phyloP scores from a whole-genome alignment of 2,113 vertebrate genomes.

The Tragelaphus imberbis region DNA sequence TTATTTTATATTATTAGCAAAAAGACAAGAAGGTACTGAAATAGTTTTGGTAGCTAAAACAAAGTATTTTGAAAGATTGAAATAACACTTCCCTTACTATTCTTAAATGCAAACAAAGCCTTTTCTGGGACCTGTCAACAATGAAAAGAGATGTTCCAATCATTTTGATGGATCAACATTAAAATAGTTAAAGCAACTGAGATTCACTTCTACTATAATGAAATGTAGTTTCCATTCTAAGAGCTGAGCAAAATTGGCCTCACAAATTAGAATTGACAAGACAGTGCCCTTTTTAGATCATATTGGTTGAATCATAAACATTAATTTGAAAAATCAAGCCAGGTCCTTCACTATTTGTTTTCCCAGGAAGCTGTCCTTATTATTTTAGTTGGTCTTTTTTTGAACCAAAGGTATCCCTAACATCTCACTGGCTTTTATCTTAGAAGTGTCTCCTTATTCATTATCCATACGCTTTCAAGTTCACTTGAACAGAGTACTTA shows the following conservation, averaged over 20 bases:
- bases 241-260: neutral
- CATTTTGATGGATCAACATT: neutral
- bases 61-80: neutral
- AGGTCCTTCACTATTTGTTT: neutral
- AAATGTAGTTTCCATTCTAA: neutral
- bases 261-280: neutral
- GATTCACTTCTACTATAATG: neutral
- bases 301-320: neutral
- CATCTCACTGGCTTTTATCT: neutral
- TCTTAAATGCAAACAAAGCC: neutral
- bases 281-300: neutral
- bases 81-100: neutral
- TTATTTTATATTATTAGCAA: neutral
- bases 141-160: neutral
- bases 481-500: neutral
- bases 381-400: neutral
- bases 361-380: neutral
- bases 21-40: neutral
- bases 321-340: neutral
- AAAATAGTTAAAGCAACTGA: neutral
- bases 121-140: neutral
- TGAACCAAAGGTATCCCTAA: neutral
- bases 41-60: neutral
- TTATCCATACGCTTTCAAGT: neutral
- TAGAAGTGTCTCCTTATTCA: neutral